Conservation (phyloP, 2,888 invertebrate species). For the Sturmia bella region DNA sequence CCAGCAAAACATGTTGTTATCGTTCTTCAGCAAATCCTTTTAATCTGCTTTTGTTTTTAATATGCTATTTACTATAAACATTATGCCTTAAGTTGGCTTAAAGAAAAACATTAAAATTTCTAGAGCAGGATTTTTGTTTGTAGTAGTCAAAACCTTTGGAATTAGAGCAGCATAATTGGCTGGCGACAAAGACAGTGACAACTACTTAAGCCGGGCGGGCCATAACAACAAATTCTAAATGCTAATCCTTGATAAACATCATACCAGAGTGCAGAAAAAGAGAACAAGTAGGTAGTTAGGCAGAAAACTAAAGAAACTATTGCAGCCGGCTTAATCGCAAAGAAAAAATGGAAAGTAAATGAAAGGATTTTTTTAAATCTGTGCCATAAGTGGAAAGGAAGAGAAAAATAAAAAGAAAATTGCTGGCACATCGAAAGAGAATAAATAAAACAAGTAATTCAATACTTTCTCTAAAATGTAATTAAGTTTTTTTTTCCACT, state of each 20-base stretch:
- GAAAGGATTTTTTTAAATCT: too few species aligned
- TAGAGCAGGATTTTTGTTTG: conserved; percentile 19
- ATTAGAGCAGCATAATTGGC: conserved; percentile 56
- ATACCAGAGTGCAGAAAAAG: conserved; percentile 3
- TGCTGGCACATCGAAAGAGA: too few species aligned
- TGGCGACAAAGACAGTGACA: conserved; percentile 46
- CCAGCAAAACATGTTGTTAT: too few species aligned
- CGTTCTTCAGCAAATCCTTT: conserved; percentile 28
- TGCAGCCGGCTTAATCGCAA: too few species aligned
- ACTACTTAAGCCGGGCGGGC: neutral
- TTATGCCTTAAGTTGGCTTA: conserved; percentile 54
- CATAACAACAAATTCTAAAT: neutral
- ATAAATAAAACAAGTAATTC: too few species aligned
- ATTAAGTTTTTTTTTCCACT: too few species aligned
- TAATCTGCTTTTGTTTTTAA: conserved; percentile 20
- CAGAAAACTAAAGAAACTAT: too few species aligned
- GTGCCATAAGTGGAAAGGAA: too few species aligned
- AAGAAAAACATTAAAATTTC: conserved; percentile 16
- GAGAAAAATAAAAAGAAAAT: too few species aligned
- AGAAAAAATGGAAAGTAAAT: too few species aligned
- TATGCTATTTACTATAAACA: conserved; percentile 63
- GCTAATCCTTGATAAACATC: conserved; percentile 51
- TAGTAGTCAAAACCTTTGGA: conserved; percentile 44
- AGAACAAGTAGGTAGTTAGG: too few species aligned
- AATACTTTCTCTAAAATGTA: too few species aligned